These are phyloP conservation scores for Tenualosa thibaudeaui DNA, from an alignment of 2,797 vertebrate genomes.

Conservation along the genomic window DNA sequence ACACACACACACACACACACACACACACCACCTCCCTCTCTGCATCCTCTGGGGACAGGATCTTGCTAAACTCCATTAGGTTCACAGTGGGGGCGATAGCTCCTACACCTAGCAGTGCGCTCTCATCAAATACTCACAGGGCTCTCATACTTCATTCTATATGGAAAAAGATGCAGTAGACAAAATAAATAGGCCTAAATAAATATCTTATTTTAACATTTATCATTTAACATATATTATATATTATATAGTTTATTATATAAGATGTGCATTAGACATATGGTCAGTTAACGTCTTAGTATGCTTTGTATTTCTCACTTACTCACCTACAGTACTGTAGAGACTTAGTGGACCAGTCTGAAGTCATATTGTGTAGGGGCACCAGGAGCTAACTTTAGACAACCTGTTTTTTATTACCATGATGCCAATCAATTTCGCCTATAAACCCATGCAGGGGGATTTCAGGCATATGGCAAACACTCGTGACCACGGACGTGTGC, in stretches of 20 bases:
- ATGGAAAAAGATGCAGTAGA: not conserved
- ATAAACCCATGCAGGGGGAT: conserved; percentile 45
- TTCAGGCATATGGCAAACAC: conserved; percentile 51
- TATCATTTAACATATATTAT: not conserved
- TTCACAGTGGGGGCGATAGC: not conserved
- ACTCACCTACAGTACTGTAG: not conserved
- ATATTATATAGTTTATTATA: not conserved
- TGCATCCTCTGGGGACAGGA: conserved; percentile 39
- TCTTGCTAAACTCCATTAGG: conserved; percentile 16
- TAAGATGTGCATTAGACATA: not conserved
- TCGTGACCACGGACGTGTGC: conserved; percentile 60
- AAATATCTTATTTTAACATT: not conserved
- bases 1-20: conserved; percentile 37
- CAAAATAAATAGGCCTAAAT: not conserved
- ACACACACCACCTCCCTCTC: conserved; percentile 50
- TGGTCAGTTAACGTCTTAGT: not conserved
- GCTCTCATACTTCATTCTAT: not conserved
- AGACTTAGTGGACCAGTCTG: not conserved
- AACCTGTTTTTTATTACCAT: conserved; percentile 15
- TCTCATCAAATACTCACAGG: conserved; percentile 1
- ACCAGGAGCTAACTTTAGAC: conserved; percentile 5
- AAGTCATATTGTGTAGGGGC: not conserved
- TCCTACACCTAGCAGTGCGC: not conserved
- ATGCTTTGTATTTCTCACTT: not conserved
- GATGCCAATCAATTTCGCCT: conserved; percentile 25